Evolutionary conservation across 1,140 invertebrate species (phyloP).

Genomic region (Leptinotarsa lineolata): DNA sequence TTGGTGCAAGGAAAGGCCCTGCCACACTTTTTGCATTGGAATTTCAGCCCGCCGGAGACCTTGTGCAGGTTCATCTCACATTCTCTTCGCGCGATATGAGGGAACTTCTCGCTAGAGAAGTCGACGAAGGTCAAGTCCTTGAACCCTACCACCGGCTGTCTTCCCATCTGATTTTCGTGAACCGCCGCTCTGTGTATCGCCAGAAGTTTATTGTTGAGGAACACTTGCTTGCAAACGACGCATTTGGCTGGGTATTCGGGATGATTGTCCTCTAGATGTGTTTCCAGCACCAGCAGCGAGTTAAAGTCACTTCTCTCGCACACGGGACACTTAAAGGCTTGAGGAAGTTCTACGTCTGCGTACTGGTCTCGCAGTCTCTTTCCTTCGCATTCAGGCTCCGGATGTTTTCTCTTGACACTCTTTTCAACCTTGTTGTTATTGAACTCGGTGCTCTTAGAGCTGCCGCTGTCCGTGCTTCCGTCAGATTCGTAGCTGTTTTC

Average conservation of each 20-base stretch:
- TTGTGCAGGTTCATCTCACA: constrained; percentile 73
- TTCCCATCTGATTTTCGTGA: constrained; percentile 39
- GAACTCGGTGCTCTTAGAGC: constrained; percentile 51
- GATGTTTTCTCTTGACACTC: constrained; percentile 46
- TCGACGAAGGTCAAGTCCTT: constrained; percentile 78
- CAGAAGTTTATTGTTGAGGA: constrained; percentile 71
- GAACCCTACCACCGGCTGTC: constrained; percentile 63
- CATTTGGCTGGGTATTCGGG: constrained; percentile 72
- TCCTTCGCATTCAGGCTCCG: constrained; percentile 35
- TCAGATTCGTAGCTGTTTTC: constrained; percentile 58
- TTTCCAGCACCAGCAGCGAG: constrained; percentile 63
- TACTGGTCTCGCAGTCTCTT: constrained; percentile 38
- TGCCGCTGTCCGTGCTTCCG: constrained; percentile 52
- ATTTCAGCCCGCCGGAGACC: constrained; percentile 65
- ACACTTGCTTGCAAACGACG: constrained; percentile 69
- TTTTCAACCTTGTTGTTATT: constrained; percentile 55
- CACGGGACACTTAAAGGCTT: constrained; percentile 58
- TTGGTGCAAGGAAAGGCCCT: constrained; percentile 76
- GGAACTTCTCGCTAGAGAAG: constrained; percentile 77
- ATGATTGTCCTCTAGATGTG: constrained; percentile 74
- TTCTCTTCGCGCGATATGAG: constrained; percentile 72
- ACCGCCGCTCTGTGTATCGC: constrained; percentile 63
- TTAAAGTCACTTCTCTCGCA: constrained; percentile 68
- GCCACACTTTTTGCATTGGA: constrained; percentile 72
- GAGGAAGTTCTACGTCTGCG: constrained; percentile 35